These are phyloP conservation scores for Papilio gigon DNA, from an alignment of 2,888 invertebrate genomes.

Conservation along the genomic window DNA sequence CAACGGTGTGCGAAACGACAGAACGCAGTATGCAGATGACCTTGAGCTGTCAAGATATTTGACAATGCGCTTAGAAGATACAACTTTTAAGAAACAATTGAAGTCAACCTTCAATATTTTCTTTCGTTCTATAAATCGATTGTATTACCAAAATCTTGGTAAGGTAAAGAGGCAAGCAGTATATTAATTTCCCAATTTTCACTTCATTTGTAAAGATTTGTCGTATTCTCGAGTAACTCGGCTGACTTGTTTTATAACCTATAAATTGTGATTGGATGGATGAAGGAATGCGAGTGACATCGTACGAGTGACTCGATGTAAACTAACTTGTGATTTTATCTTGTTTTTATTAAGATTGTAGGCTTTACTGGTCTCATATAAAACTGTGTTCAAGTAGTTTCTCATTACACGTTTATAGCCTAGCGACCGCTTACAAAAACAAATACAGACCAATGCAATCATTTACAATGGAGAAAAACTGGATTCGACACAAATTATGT, in stretches of 20 bases:
- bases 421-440: conserved; percentile 10
- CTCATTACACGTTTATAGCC: conserved; percentile 16
- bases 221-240: not conserved
- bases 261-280: conserved; percentile 28
- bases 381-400: conserved; percentile 15
- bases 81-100: too few relatives aligned
- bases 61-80: too few relatives aligned
- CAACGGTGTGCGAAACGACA: too few relatives aligned
- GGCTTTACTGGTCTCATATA: conserved; percentile 21
- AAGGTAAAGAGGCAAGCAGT: not conserved
- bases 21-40: too few relatives aligned
- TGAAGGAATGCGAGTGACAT: conserved; percentile 26
- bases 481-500: conserved; percentile 2
- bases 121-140: not conserved
- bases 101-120: too few relatives aligned
- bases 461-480: not conserved
- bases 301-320: conserved; percentile 13
- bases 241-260: conserved; percentile 21
- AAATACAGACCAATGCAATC: conserved; percentile 4
- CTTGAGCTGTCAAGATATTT: too few relatives aligned
- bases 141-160: not conserved
- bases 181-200: not conserved
- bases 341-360: conserved; percentile 22
- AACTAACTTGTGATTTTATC: conserved; percentile 27
- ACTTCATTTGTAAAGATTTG: conserved; percentile 11